Evolutionary conservation across 1,140 invertebrate genomes (phyloP), one percentile per base, ranked within the genome.

Genomic region (Proales similis): DNA sequence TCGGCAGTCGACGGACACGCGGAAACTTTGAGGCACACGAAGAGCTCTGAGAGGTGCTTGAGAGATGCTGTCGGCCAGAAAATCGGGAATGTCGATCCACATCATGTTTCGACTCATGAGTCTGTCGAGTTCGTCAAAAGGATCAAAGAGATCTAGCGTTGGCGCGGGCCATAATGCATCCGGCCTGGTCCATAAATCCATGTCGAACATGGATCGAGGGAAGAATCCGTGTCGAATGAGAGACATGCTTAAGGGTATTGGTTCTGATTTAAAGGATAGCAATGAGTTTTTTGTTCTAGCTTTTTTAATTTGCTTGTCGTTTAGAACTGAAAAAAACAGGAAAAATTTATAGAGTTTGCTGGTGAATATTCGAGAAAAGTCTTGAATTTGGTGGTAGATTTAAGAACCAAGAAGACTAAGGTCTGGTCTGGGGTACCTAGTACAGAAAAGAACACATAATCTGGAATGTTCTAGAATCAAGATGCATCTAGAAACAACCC

Each of bases 201-300:
- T 42, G 3, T 57, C 51, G 20, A 57, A 57, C 51, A 57, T 57
- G 9, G 51, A 57, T 42, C 51, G 33, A 29, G 51, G 51, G 45
- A 57, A 57, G 32, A 24, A 27, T 42, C 45, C 26, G 22, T 39
- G 36, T 26, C 45, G 39, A 19, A 57, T 19, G 11, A 57, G 30
- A 57, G 51, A 27, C 51, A 57, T 57, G 17, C 20, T 57, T 39
- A 17, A 48, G 22, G 17, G 27, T 24, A 29, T 47, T 7, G 14
- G 32, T 4, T 7, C 9, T 14, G 19, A 7, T n/a, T 19, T 14
- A 11, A 33, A n/a, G n/a, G n/a, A n/a, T n/a, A n/a, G n/a, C n/a
- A n/a, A n/a, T n/a, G n/a, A n/a, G n/a, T n/a, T n/a, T n/a, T n/a
- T n/a, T n/a, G n/a, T n/a, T n/a, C n/a, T n/a, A n/a, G n/a, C n/a